Conservation (phyloP, 2,797 vertebrate genomes). For the Sebastes wilsoni region DNA sequence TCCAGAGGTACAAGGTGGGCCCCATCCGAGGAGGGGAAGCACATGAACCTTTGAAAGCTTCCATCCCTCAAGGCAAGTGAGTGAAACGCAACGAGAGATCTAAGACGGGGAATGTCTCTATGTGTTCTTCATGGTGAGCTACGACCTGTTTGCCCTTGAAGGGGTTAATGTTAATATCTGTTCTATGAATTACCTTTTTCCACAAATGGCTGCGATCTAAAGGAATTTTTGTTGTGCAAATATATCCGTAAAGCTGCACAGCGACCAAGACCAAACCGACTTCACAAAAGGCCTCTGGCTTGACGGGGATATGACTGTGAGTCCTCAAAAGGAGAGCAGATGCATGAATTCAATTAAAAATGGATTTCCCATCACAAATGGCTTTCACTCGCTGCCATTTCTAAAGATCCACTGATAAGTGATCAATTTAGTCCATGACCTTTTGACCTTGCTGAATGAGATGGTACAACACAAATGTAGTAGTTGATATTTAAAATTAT, state of each 20-base stretch:
- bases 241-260: conserved; percentile 4
- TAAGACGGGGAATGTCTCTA: conserved; percentile 4
- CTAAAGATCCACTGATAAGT: conserved; percentile 59
- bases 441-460: conserved; percentile 41
- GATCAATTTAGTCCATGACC: conserved; percentile 62
- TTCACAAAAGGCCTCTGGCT: not conserved
- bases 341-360: conserved; percentile 67
- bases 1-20: conserved; percentile 36
- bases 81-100: conserved; percentile 27
- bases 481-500: conserved; percentile 12
- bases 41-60: conserved; percentile 41
- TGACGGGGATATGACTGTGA: not conserved
- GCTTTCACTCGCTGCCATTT: conserved; percentile 50
- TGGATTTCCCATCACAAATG: conserved; percentile 72
- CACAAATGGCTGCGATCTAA: not conserved
- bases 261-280: not conserved
- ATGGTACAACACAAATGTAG: conserved; percentile 16
- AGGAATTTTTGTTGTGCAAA: not conserved
- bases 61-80: conserved; percentile 38
- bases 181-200: conserved; percentile 23
- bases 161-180: conserved; percentile 21
- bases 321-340: conserved; percentile 41
- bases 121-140: conserved; percentile 14
- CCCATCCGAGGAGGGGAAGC: conserved; percentile 41
- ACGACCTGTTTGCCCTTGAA: conserved; percentile 25